These are phyloP conservation scores for Stigmatopora argus DNA, from an alignment of 2,113 vertebrate genomes.

Conservation along the genomic window DNA sequence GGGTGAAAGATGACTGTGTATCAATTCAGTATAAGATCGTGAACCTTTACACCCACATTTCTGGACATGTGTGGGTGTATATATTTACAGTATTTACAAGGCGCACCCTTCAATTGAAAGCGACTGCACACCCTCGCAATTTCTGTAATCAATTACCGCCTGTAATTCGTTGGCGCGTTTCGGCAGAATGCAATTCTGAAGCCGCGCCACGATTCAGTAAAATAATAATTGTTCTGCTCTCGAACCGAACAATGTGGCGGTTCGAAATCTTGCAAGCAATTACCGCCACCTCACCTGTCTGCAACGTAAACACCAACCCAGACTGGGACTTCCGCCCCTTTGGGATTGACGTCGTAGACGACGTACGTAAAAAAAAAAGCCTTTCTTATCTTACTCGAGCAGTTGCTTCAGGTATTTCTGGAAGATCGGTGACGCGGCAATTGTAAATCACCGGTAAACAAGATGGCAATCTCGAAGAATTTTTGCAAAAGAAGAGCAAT, in stretches of 20 bases:
- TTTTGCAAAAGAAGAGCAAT: slow-evolving; percentile 70
- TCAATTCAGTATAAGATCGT: no score
- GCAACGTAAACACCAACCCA: slow-evolving; percentile 49
- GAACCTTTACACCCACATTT: no score
- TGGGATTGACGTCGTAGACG: slow-evolving; percentile 59
- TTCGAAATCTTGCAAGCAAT: slow-evolving; percentile 29
- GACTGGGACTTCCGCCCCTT: slow-evolving; percentile 31
- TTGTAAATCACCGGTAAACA: slow-evolving; percentile 72
- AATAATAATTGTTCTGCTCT: slow-evolving; percentile 21
- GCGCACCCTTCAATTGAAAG: slow-evolving; percentile 18
- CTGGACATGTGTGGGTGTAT: no score
- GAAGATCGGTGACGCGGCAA: slow-evolving; percentile 56
- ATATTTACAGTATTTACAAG: no score
- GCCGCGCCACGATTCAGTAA: slow-evolving; percentile 2
- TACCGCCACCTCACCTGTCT: slow-evolving; percentile 40
- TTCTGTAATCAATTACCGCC: slow-evolving; percentile 47
- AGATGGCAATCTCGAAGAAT: slow-evolving; percentile 69
- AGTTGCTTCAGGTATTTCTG: slow-evolving; percentile 72
- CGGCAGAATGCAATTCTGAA: slow-evolving; percentile 37
- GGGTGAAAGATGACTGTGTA: no score
- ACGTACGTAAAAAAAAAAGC: slow-evolving; percentile 57
- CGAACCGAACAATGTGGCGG: slow-evolving; percentile 43
- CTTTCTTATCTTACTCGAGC: slow-evolving; percentile 74
- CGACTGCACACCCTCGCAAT: slow-evolving; percentile 49
- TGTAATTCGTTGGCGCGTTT: slow-evolving; percentile 51